These are phyloP conservation scores for Caenorhabditis auriculariae DNA, from an alignment of 2,888 invertebrate species.

Conservation along the genomic window DNA sequence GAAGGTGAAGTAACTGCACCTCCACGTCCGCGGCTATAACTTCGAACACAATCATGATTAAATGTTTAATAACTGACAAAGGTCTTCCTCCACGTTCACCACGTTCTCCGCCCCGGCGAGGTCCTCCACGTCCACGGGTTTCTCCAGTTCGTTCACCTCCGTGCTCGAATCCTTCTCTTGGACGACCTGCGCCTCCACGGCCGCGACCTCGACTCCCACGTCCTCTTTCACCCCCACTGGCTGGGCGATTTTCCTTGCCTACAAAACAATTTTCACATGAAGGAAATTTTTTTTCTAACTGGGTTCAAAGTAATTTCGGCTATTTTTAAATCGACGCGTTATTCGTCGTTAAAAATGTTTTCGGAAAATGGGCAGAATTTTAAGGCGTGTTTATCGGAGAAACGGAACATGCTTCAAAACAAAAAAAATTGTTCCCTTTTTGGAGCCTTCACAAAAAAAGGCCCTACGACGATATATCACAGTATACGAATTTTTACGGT, in stretches of 20 bases:
- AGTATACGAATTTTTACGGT: no score
- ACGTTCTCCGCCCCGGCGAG: conserved; percentile 40
- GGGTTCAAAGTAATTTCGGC: no score
- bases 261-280: background rate
- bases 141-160: conserved; percentile 30
- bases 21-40: conserved; percentile 36
- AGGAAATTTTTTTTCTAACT: background rate
- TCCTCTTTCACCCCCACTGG: conserved; percentile 39
- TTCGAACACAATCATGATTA: background rate
- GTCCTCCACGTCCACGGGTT: conserved; percentile 36
- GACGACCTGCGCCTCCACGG: conserved; percentile 43
- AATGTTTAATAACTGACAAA: background rate
- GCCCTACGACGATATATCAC: no score
- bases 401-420: no score
- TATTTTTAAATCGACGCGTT: no score
- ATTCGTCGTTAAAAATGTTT: no score
- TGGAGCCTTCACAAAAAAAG: no score
- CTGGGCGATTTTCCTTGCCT: conserved; percentile 18
- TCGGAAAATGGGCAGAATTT: no score
- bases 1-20: conserved; percentile 22
- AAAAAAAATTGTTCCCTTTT: no score
- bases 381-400: no score
- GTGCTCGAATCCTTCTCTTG: conserved; percentile 29
- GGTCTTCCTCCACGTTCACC: conserved; percentile 26
- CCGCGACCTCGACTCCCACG: conserved; percentile 50